phyloP scores from a whole-genome alignment of 2,113 vertebrate genomes.

The Aegithalos caudatus region DNA sequence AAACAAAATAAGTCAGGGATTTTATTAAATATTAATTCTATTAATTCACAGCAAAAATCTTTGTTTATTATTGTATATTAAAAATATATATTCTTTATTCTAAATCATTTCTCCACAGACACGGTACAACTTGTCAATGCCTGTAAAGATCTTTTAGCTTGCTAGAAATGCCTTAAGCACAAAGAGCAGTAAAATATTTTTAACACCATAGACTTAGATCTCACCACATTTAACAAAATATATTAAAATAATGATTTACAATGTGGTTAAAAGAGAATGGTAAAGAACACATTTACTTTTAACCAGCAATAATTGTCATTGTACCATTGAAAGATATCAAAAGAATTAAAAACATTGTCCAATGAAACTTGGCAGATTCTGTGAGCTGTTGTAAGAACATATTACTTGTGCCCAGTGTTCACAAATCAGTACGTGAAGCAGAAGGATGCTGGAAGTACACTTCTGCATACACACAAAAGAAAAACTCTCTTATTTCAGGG shows the following conservation, averaged over 20 bases:
- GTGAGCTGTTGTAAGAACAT: not conserved
- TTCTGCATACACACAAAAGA: not conserved
- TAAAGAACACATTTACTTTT: not conserved
- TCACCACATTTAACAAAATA: slow-evolving; percentile 59
- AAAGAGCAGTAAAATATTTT: slow-evolving; percentile 47
- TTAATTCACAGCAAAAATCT: slow-evolving; percentile 49
- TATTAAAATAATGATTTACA: slow-evolving; percentile 56
- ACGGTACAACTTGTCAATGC: slow-evolving; percentile 35
- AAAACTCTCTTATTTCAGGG: not conserved
- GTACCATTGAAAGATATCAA: not conserved
- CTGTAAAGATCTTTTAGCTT: slow-evolving; percentile 44
- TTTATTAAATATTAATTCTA: slow-evolving; percentile 67
- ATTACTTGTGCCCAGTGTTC: not conserved
- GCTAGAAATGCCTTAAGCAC: slow-evolving; percentile 28
- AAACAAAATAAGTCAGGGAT: slow-evolving; percentile 54
- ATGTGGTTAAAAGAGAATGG: not conserved
- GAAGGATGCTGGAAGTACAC: not conserved
- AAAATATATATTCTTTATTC: slow-evolving; percentile 60
- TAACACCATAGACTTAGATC: slow-evolving; percentile 21
- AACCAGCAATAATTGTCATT: not conserved
- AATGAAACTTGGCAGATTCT: not conserved
- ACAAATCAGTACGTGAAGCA: fast-evolving
- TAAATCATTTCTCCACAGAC: slow-evolving; percentile 53
- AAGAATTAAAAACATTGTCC: not conserved
- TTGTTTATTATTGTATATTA: slow-evolving; percentile 50